These are phyloP conservation scores for Chaunax sp. DNA, from an alignment of 2,797 vertebrate genomes.

Conservation along the genomic window DNA sequence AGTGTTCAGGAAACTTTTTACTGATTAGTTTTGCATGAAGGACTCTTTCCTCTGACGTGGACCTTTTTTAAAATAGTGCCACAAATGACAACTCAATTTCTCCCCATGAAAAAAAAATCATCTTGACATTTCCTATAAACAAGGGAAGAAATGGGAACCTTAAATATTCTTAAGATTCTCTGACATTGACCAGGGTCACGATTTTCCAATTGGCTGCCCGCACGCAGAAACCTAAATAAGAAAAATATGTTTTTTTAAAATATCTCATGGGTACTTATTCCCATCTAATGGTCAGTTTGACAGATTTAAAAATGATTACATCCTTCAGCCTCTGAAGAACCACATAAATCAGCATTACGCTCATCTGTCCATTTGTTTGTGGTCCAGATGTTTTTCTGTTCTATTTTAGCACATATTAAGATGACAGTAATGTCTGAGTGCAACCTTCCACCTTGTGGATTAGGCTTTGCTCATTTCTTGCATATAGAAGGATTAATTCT, in stretches of 20 bases:
- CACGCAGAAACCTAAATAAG: slow-evolving; percentile 3
- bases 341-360: slow-evolving; percentile 11
- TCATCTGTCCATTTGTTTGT: slow-evolving; percentile 10
- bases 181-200: slow-evolving; percentile 40
- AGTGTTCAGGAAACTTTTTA: background rate
- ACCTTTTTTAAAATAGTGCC: background rate
- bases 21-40: background rate
- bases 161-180: slow-evolving; percentile 25
- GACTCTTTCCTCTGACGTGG: background rate
- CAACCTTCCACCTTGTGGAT: background rate
- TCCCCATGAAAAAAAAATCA: slow-evolving; percentile 14
- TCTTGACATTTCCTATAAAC: slow-evolving; percentile 18
- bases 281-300: slow-evolving; percentile 5
- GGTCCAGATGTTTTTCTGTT: slow-evolving; percentile 1
- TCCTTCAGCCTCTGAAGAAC: background rate
- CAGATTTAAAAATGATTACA: background rate
- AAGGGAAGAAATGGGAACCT: slow-evolving; percentile 22
- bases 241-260: slow-evolving; percentile 21
- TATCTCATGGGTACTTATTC: slow-evolving; percentile 5
- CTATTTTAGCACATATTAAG: background rate
- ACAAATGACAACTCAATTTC: slow-evolving; percentile 32
- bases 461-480: background rate
- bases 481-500: background rate
- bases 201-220: slow-evolving; percentile 54
- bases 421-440: background rate